Percentiles rank a stretch among this genome's conserved stretches.
These are phyloP conservation scores for Brassicogethes aeneus DNA, from an alignment of 2,888 invertebrate genomes.

Conservation along the genomic window DNA sequence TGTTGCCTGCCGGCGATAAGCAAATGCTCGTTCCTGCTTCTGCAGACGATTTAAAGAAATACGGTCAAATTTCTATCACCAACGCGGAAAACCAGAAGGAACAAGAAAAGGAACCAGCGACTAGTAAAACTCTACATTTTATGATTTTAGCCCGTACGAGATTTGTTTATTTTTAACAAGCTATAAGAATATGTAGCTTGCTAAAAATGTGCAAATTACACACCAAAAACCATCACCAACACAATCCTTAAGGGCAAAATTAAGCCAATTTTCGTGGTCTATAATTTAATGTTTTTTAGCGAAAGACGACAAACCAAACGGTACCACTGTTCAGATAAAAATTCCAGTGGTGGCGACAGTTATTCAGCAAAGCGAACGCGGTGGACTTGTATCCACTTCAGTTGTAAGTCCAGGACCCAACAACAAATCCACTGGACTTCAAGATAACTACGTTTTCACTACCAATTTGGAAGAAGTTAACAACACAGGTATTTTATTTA, in stretches of 20 bases:
- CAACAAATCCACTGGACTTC: constrained; percentile 1
- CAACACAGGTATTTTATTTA: too few relatives aligned
- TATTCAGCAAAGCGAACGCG: constrained; percentile 33
- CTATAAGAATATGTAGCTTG: too few relatives aligned
- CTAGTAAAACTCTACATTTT: too few relatives aligned
- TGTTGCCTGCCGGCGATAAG: constrained; percentile 47
- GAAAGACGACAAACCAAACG: constrained; percentile 17
- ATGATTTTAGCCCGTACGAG: too few relatives aligned
- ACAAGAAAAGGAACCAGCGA: too few relatives aligned
- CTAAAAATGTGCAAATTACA: too few relatives aligned
- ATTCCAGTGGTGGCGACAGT: constrained; percentile 41
- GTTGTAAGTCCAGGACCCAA: constrained; percentile 36
- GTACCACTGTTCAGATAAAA: constrained; percentile 37
- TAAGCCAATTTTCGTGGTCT: not conserved
- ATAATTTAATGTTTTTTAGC: constrained; percentile 11
- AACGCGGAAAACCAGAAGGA: not conserved
- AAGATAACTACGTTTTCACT: not conserved
- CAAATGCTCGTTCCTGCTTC: constrained; percentile 66
- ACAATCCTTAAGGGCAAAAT: too few relatives aligned
- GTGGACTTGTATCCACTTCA: constrained; percentile 35
- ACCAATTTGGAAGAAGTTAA: constrained; percentile 1
- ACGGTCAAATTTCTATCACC: constrained; percentile 50
- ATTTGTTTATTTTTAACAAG: too few relatives aligned
- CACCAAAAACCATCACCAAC: too few relatives aligned
- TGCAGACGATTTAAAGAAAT: constrained; percentile 57